Base-by-base conservation (phyloP, 2,113 vertebrate genomes). In the Neopipo cinnamomea region DNA sequence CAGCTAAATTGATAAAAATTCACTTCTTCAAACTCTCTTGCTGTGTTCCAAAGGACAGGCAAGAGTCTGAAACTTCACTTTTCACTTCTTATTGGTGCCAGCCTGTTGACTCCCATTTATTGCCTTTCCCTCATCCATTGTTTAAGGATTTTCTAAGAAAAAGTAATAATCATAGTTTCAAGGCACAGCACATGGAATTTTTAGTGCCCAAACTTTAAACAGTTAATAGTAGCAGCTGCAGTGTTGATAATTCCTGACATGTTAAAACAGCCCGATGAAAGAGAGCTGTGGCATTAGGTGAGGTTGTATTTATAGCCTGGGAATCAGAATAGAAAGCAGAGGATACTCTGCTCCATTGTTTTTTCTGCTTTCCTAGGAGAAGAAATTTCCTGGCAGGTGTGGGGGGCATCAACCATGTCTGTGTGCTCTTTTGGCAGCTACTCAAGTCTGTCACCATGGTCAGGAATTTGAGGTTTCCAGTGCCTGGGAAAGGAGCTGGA, bases 401-500 rank as follows among this genome's bases (percentile, higher is more conserved):
- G 72, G 58, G 56, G 58, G 24, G 16, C 47, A 89, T 31, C n/a
- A 85, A 6, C 86, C 27, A 1, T 35, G 50, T 35, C 61, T 25
- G 12, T 35, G 35, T 56, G 78, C 30, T 80, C 25, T 23, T 53
- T 62, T 92, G 71, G 92, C 91, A 85, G 67, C 89, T 95, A 6
- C 55, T 89, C 27, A 46, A 49, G 58, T 35, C 82, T 91, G 86
- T 82, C 82, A 61, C 82, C 46, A 53, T 4, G 37, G 74, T 41
- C 85, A 71, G 74, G 56, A 95, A 70, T 82, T 55, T 8, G 63
- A 94, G 66, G 15, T 91, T 95, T 70, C 39, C 67, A 49, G 47
- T 58, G 72, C 93, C 82, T 94, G 91, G 95, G 82, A 96, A 96
- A 92, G 68, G 89, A 96, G 87, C 76, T 94, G 95, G 72, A 30